These are phyloP conservation scores for Acrocephalus kingi DNA, from an alignment of 2,113 vertebrate genomes.

Conservation along the genomic window DNA sequence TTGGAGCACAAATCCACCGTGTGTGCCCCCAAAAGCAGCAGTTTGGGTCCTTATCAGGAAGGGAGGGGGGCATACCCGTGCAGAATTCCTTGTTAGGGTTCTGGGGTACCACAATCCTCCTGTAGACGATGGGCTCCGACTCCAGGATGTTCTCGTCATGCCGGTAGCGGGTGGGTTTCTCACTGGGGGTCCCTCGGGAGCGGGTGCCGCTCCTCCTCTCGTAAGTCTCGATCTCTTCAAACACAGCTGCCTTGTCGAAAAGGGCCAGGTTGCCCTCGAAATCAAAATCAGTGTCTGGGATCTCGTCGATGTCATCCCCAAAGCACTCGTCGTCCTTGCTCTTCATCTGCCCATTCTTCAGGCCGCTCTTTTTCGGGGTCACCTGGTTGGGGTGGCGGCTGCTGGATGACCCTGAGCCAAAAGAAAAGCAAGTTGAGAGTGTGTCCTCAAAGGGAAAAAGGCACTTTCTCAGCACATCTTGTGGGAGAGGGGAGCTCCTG, in stretches of 20 bases:
- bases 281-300: slow-evolving; percentile 93
- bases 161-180: slow-evolving; percentile 87
- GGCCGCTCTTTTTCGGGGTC: slow-evolving; percentile 92
- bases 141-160: slow-evolving; percentile 97
- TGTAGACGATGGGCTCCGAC: slow-evolving; percentile 89
- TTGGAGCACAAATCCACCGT: not conserved
- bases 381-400: slow-evolving; percentile 89
- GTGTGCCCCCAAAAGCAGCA: not conserved
- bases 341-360: slow-evolving; percentile 93
- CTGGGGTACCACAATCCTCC: slow-evolving; percentile 91
- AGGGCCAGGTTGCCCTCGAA: slow-evolving; percentile 97
- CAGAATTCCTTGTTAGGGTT: slow-evolving; percentile 88
- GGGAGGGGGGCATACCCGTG: slow-evolving; percentile 79
- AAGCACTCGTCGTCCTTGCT: slow-evolving; percentile 95
- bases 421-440: not conserved
- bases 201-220: slow-evolving; percentile 85
- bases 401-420: slow-evolving; percentile 88
- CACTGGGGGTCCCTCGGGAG: slow-evolving; percentile 85
- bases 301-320: slow-evolving; percentile 89
- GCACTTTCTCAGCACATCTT: not conserved
- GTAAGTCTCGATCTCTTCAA: slow-evolving; percentile 92
- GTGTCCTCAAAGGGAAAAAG: not conserved
- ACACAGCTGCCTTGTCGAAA: slow-evolving; percentile 97
- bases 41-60: not conserved
- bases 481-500: not conserved